phyloP scores from a whole-genome alignment of 2,113 vertebrate species.

The Globicephala melas region DNA sequence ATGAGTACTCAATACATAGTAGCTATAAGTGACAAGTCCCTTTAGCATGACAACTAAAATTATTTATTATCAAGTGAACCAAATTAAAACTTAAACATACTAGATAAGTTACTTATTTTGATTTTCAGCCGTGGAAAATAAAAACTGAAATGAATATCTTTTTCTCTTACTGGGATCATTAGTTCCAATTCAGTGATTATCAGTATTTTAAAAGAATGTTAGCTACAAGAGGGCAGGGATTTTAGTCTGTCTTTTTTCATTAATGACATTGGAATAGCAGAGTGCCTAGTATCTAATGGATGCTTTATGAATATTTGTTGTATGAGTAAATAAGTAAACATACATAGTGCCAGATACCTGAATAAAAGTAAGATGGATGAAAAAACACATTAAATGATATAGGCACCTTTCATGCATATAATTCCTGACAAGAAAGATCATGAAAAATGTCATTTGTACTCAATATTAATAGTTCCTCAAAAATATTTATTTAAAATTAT shows the following conservation, averaged over 20 bases:
- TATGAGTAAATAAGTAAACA: neutral
- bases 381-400: neutral
- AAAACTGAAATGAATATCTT: neutral
- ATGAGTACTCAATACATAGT: neutral
- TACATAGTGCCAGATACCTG: neutral
- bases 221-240: neutral
- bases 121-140: conserved; percentile 14
- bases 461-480: neutral
- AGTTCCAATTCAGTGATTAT: neutral
- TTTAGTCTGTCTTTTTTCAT: neutral
- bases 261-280: neutral
- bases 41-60: neutral
- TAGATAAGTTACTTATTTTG: neutral
- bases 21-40: neutral
- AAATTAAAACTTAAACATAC: neutral
- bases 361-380: neutral
- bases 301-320: neutral
- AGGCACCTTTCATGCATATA: neutral
- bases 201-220: neutral
- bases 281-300: neutral
- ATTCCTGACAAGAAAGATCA: neutral
- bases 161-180: neutral
- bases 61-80: neutral
- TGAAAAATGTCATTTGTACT: neutral
- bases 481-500: conserved; percentile 21